These are phyloP conservation scores for Balanococcus diminutus DNA, from an alignment of 2,888 invertebrate species.

Conservation along the genomic window DNA sequence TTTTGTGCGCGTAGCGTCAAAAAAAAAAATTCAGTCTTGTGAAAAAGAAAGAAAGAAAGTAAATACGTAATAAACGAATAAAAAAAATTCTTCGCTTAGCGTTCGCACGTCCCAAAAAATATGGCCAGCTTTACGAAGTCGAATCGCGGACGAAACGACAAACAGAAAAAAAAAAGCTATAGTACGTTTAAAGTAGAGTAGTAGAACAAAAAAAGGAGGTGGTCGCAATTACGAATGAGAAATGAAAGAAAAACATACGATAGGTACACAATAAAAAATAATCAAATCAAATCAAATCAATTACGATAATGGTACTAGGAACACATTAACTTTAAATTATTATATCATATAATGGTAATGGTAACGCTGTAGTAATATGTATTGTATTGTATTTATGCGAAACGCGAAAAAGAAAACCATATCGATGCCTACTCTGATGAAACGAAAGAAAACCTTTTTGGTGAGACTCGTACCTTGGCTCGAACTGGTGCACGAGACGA, in stretches of 20 bases:
- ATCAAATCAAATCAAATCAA: too few relatives aligned
- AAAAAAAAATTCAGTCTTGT: slow-evolving; percentile 11
- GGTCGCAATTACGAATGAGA: not conserved
- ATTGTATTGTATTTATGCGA: not conserved
- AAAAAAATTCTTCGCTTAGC: not conserved
- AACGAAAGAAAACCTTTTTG: too few relatives aligned
- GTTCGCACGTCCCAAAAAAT: not conserved
- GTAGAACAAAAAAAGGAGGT: not conserved
- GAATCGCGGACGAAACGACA: not conserved
- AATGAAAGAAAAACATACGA: slow-evolving; percentile 4
- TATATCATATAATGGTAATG: slow-evolving; percentile 45
- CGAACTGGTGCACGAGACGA: too few relatives aligned
- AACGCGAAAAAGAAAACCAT: not conserved
- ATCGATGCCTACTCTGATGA: not conserved
- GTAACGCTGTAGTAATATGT: slow-evolving; percentile 48
- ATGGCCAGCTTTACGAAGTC: not conserved
- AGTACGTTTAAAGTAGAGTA: too few relatives aligned
- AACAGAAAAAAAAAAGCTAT: not conserved
- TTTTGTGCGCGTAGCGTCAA: not conserved
- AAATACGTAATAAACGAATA: not conserved
- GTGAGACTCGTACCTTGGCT: too few relatives aligned
- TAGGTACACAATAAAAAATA: slow-evolving; percentile 17
- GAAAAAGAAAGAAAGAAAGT: slow-evolving; percentile 1
- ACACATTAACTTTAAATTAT: slow-evolving; percentile 48
- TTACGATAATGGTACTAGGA: slow-evolving; percentile 49